Conservation (phyloP, 2,113 vertebrate species). For the Dromaius novaehollandiae region DNA sequence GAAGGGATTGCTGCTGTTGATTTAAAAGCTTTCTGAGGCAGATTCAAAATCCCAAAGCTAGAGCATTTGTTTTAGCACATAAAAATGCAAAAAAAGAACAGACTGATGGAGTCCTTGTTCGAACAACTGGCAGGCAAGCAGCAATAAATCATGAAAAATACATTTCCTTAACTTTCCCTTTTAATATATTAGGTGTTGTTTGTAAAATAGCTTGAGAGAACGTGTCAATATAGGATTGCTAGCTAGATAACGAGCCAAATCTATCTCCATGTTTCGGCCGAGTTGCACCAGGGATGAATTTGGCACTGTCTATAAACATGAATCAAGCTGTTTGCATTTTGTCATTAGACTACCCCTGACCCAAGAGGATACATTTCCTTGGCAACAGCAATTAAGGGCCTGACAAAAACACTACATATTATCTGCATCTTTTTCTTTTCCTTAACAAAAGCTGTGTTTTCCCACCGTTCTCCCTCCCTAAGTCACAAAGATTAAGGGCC, state of each 20-base stretch:
- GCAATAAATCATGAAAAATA: conserved; percentile 29
- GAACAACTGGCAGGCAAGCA: conserved; percentile 22
- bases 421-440: conserved; percentile 4
- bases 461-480: neutral
- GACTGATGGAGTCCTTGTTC: neutral
- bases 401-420: conserved; percentile 27
- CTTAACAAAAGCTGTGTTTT: conserved; percentile 25
- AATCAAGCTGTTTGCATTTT: conserved; percentile 66
- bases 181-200: conserved; percentile 44
- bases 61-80: conserved; percentile 20
- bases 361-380: conserved; percentile 52
- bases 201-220: conserved; percentile 28
- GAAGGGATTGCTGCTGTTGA: conserved; percentile 20
- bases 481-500: conserved; percentile 30
- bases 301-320: conserved; percentile 33
- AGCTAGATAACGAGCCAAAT: conserved; percentile 45
- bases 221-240: neutral
- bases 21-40: conserved; percentile 25
- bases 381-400: conserved; percentile 42
- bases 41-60: neutral
- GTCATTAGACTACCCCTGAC: conserved; percentile 35
- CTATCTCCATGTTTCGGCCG: neutral
- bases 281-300: conserved; percentile 38
- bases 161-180: conserved; percentile 20
- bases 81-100: conserved; percentile 10